Percentiles rank a stretch among this genome's conserved stretches.
These are phyloP conservation scores for Hydrotaea diabolus DNA, from an alignment of 2,888 invertebrate species.

Conservation along the genomic window DNA sequence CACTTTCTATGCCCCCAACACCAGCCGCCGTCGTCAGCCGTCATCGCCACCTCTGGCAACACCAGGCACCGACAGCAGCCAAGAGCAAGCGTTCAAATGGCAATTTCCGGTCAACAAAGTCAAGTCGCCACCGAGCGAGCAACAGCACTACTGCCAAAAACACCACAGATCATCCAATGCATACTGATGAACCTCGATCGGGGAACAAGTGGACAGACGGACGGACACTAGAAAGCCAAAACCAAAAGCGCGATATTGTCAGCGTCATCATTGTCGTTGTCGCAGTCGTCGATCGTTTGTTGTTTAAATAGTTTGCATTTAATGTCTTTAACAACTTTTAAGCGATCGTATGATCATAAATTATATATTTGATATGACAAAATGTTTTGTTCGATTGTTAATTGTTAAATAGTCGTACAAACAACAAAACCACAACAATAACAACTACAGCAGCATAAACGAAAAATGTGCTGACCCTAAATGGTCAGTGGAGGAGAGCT, in stretches of 20 bases:
- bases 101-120: constrained; percentile 59
- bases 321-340: constrained; percentile 44
- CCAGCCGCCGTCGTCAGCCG: neutral
- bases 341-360: constrained; percentile 61
- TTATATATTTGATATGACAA: constrained; percentile 62
- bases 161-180: constrained; percentile 43
- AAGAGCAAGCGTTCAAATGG: constrained; percentile 53
- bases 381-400: constrained; percentile 63
- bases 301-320: constrained; percentile 54
- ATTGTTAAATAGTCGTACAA: constrained; percentile 53
- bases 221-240: constrained; percentile 14
- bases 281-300: constrained; percentile 48
- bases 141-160: constrained; percentile 57
- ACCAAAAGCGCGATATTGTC: constrained; percentile 20
- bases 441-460: constrained; percentile 3
- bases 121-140: constrained; percentile 12
- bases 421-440: constrained; percentile 18
- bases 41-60: constrained; percentile 4
- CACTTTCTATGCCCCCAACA: constrained; percentile 59
- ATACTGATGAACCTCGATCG: constrained; percentile 53
- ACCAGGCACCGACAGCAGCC: neutral
- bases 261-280: no score
- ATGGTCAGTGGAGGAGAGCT: constrained; percentile 29
- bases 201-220: constrained; percentile 27
- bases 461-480: constrained; percentile 20